Evolutionary conservation across 2,797 vertebrate species (phyloP), one percentile per base, ranked within the genome.

Genomic region (Gymnopithys bicolor): DNA sequence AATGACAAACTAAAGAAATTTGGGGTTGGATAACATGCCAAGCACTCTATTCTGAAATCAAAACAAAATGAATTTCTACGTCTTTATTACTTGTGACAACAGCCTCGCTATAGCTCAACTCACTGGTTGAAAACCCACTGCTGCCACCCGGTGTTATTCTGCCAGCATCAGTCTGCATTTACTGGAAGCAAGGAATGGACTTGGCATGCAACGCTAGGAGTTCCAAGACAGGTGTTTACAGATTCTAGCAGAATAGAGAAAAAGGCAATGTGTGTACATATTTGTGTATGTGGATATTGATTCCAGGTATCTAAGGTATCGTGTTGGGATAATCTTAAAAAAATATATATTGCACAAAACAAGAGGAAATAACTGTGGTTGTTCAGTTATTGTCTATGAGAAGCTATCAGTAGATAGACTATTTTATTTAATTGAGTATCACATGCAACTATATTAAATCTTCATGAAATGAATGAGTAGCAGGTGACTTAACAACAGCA

Each of bases 141-240:
- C 98, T 98, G 97, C 98, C 98, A 98, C 97, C 98, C 93, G 89
- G 97, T 96, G 98, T 97, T 94, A 7, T 73, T 89, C 56, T 91
- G 77, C 55, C 78, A 92, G 70, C 92, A 97, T 49, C 14, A 7
- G 60, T 52, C 59, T 53, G 53, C 27, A 1, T 28, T 63, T 49
- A 24, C 32, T 7, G 18, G 41, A 52, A 71, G 24, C 56, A 24
- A 27, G 25, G 30, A 5, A 25, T 13, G 67, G 51, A 1, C 51
- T 46, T 37, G 4, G 10, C 28, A 19, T 0, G 7, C 21, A 27
- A 2, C 3, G 0, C 21, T 0, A 3, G 32, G 18, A 51, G 23
- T 21, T 49, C 73, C 56, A 19, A 28, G 48, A 11, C 2, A 19
- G 11, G 24, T 8, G 5, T 27, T 68, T 28, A 14, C 0, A 0